Percentiles rank a stretch among this genome's conserved stretches.
Conservation (phyloP, 2,888 invertebrate genomes). For the Metellina segmentata region DNA sequence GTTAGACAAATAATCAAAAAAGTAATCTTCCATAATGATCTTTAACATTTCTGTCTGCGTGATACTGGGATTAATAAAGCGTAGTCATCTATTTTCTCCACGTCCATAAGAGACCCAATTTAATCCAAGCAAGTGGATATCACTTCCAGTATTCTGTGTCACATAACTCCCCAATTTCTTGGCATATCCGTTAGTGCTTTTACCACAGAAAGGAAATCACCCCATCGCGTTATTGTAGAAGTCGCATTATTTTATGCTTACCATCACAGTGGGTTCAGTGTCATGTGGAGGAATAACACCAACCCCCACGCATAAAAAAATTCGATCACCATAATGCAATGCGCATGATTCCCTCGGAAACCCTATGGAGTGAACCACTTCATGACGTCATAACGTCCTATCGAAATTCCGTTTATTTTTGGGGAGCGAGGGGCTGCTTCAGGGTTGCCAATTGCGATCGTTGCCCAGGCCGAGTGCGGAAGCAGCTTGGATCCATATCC, state of each 20-base stretch:
- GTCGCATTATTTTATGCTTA: too few relatives aligned
- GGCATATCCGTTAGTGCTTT: neutral
- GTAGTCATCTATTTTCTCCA: too few relatives aligned
- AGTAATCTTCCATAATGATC: too few relatives aligned
- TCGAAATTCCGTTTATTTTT: constrained; percentile 64
- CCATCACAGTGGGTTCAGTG: too few relatives aligned
- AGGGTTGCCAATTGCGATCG: constrained; percentile 43
- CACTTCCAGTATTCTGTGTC: neutral
- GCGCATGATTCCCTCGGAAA: neutral
- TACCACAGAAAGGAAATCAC: neutral
- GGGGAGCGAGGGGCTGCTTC: constrained; percentile 15
- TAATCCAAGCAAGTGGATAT: too few relatives aligned
- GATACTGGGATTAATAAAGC: too few relatives aligned
- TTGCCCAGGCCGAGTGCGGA: constrained; percentile 26
- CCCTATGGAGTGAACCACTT: neutral
- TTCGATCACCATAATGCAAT: neutral
- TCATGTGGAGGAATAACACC: too few relatives aligned
- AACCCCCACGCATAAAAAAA: neutral
- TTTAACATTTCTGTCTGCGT: too few relatives aligned
- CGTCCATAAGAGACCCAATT: too few relatives aligned
- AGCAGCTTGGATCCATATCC: constrained; percentile 64
- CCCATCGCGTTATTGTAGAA: neutral
- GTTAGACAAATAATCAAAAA: neutral
- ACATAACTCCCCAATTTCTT: neutral
- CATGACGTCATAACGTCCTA: constrained; percentile 61